A percentile compares a stretch with the other conserved stretches of the same genome.
Conservation (phyloP, 1,140 invertebrate genomes). For the Liolophura sinensis region DNA sequence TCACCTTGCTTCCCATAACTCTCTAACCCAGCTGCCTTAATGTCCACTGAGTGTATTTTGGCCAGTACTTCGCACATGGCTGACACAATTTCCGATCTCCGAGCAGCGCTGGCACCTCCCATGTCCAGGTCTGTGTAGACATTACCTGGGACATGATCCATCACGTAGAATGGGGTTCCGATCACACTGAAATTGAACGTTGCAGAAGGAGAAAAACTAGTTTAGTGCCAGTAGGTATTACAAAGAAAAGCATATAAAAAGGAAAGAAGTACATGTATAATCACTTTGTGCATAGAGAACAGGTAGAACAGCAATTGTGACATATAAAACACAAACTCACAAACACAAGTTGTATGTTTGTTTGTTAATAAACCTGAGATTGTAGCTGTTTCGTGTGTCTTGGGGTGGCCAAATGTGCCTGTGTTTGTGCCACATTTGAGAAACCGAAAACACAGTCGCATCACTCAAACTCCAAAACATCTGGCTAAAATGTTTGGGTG, state of each 20-base stretch:
- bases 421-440: no score
- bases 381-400: no score
- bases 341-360: no score
- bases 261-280: not conserved
- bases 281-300: no score
- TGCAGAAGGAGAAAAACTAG: no score
- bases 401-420: no score
- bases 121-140: slow-evolving; percentile 53
- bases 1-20: slow-evolving; percentile 55
- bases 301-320: no score
- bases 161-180: slow-evolving; percentile 60
- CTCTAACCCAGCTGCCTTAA: slow-evolving; percentile 44
- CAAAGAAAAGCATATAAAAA: not conserved
- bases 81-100: slow-evolving; percentile 39
- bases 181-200: slow-evolving; percentile 48
- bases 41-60: slow-evolving; percentile 55
- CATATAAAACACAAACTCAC: no score
- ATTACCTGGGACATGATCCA: slow-evolving; percentile 55
- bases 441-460: no score
- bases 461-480: no score
- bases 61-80: slow-evolving; percentile 36
- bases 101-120: slow-evolving; percentile 27
- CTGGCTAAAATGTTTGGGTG: no score
- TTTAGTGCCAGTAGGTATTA: not conserved
- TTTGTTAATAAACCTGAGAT: no score